Evolutionary conservation across 2,113 vertebrate species (phyloP).

Genomic region (Helogale parvula): DNA sequence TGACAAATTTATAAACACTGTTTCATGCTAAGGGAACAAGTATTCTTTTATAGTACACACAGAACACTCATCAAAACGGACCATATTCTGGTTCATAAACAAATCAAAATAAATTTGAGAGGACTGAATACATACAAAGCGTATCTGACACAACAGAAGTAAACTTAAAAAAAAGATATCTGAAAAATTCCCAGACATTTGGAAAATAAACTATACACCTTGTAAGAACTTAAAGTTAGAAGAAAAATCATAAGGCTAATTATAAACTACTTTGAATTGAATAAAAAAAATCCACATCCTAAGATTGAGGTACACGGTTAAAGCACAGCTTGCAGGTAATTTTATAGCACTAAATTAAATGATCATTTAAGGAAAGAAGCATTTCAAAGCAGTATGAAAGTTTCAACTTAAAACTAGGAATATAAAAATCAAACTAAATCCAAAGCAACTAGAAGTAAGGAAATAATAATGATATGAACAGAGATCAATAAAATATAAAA

Average conservation of each 20-base stretch:
- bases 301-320: background rate
- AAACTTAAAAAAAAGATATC: background rate
- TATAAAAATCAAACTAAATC: background rate
- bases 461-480: background rate
- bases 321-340: background rate
- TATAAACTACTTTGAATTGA: background rate
- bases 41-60: background rate
- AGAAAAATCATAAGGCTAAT: background rate
- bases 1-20: background rate
- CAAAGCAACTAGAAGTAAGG: background rate
- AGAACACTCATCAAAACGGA: background rate
- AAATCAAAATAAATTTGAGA: background rate
- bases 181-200: background rate
- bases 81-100: background rate
- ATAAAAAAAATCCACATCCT: background rate
- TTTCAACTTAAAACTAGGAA: background rate
- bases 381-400: background rate
- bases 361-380: background rate
- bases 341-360: constrained; percentile 24
- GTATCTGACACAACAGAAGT: background rate
- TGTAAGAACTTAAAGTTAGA: background rate
- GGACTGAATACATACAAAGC: background rate
- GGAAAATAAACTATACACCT: background rate
- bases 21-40: background rate
- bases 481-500: background rate